Evolutionary conservation across 1,140 invertebrate species (phyloP).

Genomic region (Schlechtendalia chinensis): DNA sequence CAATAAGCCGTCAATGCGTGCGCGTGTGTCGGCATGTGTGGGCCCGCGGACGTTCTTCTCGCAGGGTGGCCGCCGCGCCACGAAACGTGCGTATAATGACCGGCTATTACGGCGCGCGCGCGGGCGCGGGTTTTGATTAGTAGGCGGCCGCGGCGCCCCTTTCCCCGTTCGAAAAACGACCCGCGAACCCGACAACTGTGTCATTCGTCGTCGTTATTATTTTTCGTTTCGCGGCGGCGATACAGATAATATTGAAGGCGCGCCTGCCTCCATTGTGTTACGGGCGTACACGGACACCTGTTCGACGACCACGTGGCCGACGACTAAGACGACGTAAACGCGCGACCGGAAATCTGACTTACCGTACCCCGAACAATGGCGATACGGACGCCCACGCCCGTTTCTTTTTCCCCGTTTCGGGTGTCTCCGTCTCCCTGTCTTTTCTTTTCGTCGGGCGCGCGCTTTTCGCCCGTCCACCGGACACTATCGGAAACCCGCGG

Average conservation of each 20-base stretch:
- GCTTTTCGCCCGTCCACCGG: background rate
- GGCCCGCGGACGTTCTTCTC: background rate
- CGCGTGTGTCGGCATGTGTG: too few relatives aligned
- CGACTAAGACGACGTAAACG: constrained; percentile 5
- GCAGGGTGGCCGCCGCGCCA: constrained; percentile 44
- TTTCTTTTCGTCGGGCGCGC: background rate
- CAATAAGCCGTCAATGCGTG: constrained; percentile 3
- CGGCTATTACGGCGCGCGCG: constrained; percentile 27
- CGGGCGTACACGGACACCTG: constrained; percentile 27
- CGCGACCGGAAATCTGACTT: constrained; percentile 38
- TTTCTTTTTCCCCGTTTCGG: background rate
- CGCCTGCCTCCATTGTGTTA: constrained; percentile 44
- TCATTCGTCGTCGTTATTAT: constrained; percentile 12
- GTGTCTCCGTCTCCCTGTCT: too few relatives aligned
- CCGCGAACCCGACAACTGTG: background rate
- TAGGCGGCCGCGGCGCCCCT: constrained; percentile 46
- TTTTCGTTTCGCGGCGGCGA: background rate
- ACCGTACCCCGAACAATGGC: constrained; percentile 25
- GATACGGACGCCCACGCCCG: constrained; percentile 1
- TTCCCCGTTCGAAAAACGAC: constrained; percentile 18
- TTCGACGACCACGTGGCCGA: background rate
- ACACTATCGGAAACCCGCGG: background rate
- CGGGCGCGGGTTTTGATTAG: constrained; percentile 41
- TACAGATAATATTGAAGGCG: background rate
- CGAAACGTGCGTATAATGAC: constrained; percentile 49